Percentiles rank a stretch among this genome's conserved stretches.
Conservation (phyloP, 2,797 vertebrate species). For the Gobio occitaniae region DNA sequence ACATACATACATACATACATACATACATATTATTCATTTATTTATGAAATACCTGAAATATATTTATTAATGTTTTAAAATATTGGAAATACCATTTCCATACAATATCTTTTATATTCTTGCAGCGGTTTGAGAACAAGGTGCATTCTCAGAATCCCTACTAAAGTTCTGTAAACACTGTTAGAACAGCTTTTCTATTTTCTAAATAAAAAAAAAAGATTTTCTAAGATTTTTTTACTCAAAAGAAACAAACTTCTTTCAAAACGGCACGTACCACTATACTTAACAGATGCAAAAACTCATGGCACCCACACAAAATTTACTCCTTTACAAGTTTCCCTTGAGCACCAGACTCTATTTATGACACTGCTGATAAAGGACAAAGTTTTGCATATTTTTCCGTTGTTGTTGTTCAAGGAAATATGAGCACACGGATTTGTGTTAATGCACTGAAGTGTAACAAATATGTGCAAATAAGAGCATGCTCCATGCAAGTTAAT, state of each 20-base stretch:
- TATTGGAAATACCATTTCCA: background rate
- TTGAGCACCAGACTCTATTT: slow-evolving; percentile 15
- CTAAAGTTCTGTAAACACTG: background rate
- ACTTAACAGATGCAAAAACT: background rate
- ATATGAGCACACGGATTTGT: slow-evolving; percentile 38
- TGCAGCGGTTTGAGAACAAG: background rate
- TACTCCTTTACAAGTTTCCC: slow-evolving; percentile 22
- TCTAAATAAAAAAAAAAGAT: too few relatives aligned
- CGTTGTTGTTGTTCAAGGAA: slow-evolving; percentile 22
- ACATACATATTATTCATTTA: too few relatives aligned
- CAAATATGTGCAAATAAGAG: slow-evolving; percentile 43
- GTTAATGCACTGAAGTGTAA: slow-evolving; percentile 44
- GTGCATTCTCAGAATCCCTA: background rate
- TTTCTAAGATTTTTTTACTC: background rate
- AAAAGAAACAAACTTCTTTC: background rate
- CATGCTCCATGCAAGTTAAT: slow-evolving; percentile 48
- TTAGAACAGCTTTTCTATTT: background rate
- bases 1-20: too few relatives aligned
- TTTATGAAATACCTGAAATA: background rate
- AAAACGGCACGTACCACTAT: background rate
- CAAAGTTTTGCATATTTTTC: slow-evolving; percentile 35
- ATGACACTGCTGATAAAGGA: slow-evolving; percentile 25
- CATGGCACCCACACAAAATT: background rate
- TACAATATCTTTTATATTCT: background rate
- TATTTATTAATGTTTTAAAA: background rate